A percentile compares a stretch with the other conserved stretches of the same genome.
Conservation (phyloP, 2,888 invertebrate genomes). For the Himalopsyche tibetana region DNA sequence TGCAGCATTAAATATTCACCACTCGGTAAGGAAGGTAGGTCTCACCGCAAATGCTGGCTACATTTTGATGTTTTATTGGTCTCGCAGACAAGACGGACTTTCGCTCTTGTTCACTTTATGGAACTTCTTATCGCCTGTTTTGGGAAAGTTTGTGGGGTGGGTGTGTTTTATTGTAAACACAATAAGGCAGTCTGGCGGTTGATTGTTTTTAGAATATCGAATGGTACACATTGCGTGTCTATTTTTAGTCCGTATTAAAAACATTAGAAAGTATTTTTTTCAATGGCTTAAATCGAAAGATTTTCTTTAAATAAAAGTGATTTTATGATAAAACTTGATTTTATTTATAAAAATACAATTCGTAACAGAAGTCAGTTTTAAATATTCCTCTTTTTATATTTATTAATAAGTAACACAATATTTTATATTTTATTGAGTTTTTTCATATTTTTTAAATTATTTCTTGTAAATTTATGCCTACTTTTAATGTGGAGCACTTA, state of each 20-base stretch:
- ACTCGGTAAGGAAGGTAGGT: slow-evolving; percentile 48
- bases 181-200: neutral
- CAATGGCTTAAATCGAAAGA: no score
- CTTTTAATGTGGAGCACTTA: no score
- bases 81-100: slow-evolving; percentile 24
- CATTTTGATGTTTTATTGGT: slow-evolving; percentile 46
- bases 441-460: no score
- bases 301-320: no score
- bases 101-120: slow-evolving; percentile 16
- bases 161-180: neutral
- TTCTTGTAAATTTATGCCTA: no score
- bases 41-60: slow-evolving; percentile 44
- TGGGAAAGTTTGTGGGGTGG: slow-evolving; percentile 3
- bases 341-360: no score
- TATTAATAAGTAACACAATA: no score
- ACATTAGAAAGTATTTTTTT: no score
- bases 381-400: no score
- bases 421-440: no score
- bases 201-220: neutral
- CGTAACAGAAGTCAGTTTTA: no score
- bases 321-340: no score
- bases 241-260: neutral
- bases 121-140: slow-evolving; percentile 15
- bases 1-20: slow-evolving; percentile 57
- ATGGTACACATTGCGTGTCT: neutral